Percentiles rank a stretch among this genome's conserved stretches.
phyloP scores from a whole-genome alignment of 2,113 vertebrate species.

The Pachycephala philippinensis region DNA sequence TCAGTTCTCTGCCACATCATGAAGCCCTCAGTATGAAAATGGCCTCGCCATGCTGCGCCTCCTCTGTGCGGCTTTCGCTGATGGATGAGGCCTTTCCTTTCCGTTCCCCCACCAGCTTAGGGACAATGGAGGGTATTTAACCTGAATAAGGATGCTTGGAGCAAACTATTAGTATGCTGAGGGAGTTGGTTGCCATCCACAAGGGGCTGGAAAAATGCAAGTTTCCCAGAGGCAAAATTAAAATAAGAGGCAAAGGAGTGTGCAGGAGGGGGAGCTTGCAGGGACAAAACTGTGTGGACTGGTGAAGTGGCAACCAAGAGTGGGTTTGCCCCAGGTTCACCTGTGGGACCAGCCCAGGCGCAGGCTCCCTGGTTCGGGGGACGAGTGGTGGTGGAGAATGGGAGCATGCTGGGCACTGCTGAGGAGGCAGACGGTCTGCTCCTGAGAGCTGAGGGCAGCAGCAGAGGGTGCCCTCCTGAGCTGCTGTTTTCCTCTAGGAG shows the following conservation, averaged over 20 bases:
- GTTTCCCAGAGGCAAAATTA: not conserved
- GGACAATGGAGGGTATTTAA: conserved; percentile 34
- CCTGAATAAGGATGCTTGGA: not conserved
- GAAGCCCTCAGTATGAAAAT: not conserved
- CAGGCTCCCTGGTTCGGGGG: not conserved
- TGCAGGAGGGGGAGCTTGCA: not conserved
- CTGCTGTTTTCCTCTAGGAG: not conserved
- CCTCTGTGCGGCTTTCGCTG: not conserved
- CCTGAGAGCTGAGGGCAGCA: not conserved
- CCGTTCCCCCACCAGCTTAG: not conserved
- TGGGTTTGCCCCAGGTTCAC: not conserved
- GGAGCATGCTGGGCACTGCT: not conserved
- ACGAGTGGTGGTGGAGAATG: rapidly evolving
- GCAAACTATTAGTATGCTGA: conserved; percentile 31
- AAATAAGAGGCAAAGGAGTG: not conserved
- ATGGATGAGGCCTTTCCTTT: not conserved
- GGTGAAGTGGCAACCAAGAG: not conserved
- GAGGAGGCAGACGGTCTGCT: not conserved
- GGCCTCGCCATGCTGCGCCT: rapidly evolving
- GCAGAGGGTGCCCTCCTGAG: not conserved
- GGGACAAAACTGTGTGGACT: not conserved
- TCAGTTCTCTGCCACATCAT: not conserved
- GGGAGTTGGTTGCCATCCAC: not conserved
- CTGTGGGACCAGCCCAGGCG: not conserved
- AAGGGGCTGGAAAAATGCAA: not conserved